Conservation (phyloP, 2,797 vertebrate genomes). For the Cichlasoma orientale region DNA sequence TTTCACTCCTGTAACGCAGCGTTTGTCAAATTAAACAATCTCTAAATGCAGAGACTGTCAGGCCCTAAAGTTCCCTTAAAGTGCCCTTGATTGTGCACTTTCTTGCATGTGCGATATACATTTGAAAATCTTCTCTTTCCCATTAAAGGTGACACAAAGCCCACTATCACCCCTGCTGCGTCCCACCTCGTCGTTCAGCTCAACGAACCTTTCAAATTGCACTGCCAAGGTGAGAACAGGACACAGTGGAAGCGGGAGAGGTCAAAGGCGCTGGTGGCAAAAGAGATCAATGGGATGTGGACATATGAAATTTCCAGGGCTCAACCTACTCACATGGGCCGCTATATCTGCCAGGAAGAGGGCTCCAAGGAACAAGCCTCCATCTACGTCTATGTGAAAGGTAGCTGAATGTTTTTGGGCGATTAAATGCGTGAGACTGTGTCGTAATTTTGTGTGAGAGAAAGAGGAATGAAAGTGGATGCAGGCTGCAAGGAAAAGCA, state of each 20-base stretch:
- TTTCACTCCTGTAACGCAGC: neutral
- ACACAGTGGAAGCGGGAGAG: constrained; percentile 86
- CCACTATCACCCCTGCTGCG: constrained; percentile 72
- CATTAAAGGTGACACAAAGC: constrained; percentile 72
- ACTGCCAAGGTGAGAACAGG: constrained; percentile 76
- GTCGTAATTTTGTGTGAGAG: neutral
- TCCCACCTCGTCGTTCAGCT: constrained; percentile 78
- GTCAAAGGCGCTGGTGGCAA: constrained; percentile 56
- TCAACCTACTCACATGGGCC: constrained; percentile 79
- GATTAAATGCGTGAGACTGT: neutral
- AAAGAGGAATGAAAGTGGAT: constrained; percentile 6
- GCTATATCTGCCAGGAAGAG: constrained; percentile 86
- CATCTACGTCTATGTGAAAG: constrained; percentile 93
- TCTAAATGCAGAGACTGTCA: neutral
- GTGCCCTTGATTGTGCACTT: neutral
- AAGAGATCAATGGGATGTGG: constrained; percentile 46
- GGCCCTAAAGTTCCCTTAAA: neutral
- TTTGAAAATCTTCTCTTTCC: neutral
- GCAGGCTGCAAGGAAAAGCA: constrained; percentile 4
- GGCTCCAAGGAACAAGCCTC: constrained; percentile 74
- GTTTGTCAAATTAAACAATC: neutral
- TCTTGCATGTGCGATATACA: neutral
- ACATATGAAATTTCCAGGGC: constrained; percentile 64
- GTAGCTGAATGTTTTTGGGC: constrained; percentile 70
- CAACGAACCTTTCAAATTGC: constrained; percentile 79